Conservation (phyloP, 2,888 invertebrate species). For the Heliconius sara region DNA sequence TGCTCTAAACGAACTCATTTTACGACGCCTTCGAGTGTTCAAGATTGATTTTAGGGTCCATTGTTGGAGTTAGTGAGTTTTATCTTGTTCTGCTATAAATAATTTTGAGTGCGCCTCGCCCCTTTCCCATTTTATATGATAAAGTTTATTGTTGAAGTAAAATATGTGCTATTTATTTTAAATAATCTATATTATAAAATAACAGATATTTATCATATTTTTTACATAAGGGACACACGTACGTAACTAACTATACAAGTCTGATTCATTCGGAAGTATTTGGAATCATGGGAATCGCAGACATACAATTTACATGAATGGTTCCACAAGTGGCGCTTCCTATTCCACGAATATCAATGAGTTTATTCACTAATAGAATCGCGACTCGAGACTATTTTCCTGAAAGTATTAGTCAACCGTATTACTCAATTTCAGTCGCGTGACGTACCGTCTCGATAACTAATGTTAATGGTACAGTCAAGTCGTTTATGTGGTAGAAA, state of each 20-base stretch:
- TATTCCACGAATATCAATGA: constrained; percentile 67
- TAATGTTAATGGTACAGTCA: not conserved
- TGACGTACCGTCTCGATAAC: constrained; percentile 44
- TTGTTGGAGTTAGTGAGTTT: constrained; percentile 51
- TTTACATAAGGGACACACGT: not conserved
- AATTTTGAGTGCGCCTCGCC: not conserved
- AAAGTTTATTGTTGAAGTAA: not conserved
- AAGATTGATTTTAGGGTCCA: constrained; percentile 61
- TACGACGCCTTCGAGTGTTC: constrained; percentile 69
- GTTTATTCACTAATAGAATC: constrained; percentile 58
- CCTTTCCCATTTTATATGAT: not conserved
- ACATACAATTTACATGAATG: constrained; percentile 40
- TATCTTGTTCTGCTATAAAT: constrained; percentile 31
- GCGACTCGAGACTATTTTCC: constrained; percentile 51
- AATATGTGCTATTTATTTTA: not conserved
- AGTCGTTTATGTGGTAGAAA: not conserved
- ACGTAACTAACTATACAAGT: constrained; percentile 37
- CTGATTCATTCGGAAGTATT: constrained; percentile 45
- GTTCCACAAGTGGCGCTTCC: constrained; percentile 47
- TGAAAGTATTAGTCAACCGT: constrained; percentile 56
- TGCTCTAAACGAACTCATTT: constrained; percentile 60
- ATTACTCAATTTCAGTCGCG: constrained; percentile 44
- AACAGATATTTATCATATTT: not conserved
- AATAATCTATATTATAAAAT: not conserved
- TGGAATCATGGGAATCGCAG: constrained; percentile 43